These are phyloP conservation scores for Coranthus polyacanthus DNA, from an alignment of 2,797 vertebrate genomes.

Conservation along the genomic window DNA sequence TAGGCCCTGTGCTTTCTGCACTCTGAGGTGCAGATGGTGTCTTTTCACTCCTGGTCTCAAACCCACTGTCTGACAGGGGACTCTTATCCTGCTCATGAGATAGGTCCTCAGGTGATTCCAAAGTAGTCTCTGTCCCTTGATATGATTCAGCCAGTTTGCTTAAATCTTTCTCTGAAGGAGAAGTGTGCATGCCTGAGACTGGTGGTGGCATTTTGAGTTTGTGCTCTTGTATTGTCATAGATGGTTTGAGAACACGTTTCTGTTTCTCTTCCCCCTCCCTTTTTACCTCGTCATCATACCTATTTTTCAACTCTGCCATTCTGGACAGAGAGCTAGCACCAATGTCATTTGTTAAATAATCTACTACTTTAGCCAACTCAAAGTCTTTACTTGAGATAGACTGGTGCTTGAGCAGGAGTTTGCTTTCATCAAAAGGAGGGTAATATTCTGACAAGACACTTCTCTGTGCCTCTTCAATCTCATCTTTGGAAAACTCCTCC, in stretches of 20 bases:
- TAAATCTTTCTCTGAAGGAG: constrained; percentile 97
- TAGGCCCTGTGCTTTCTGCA: constrained; percentile 97
- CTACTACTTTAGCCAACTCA: constrained; percentile 94
- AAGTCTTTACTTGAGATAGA: constrained; percentile 92
- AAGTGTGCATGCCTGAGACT: constrained; percentile 92
- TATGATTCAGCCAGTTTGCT: constrained; percentile 96
- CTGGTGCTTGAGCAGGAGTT: constrained; percentile 87
- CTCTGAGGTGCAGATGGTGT: constrained; percentile 98
- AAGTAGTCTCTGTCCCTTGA: constrained; percentile 93
- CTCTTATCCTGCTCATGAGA: constrained; percentile 99
- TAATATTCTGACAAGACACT: constrained; percentile 79
- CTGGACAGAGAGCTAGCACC: constrained; percentile 90
- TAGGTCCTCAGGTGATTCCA: constrained; percentile 97
- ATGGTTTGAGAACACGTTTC: constrained; percentile 94
- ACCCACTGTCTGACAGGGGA: constrained; percentile 97
- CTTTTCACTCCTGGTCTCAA: constrained; percentile 99
- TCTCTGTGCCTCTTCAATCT: constrained; percentile 94
- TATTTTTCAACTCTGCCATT: constrained; percentile 92
- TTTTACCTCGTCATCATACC: constrained; percentile 93
- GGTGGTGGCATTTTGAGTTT: constrained; percentile 99
- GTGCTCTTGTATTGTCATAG: constrained; percentile 88
- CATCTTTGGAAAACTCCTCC: constrained; percentile 96
- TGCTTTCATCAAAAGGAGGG: constrained; percentile 84
- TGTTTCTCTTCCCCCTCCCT: constrained; percentile 97
- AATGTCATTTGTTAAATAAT: constrained; percentile 96